These are phyloP conservation scores for Ctenicera cuprea DNA, from an alignment of 2,888 invertebrate species.

Conservation along the genomic window DNA sequence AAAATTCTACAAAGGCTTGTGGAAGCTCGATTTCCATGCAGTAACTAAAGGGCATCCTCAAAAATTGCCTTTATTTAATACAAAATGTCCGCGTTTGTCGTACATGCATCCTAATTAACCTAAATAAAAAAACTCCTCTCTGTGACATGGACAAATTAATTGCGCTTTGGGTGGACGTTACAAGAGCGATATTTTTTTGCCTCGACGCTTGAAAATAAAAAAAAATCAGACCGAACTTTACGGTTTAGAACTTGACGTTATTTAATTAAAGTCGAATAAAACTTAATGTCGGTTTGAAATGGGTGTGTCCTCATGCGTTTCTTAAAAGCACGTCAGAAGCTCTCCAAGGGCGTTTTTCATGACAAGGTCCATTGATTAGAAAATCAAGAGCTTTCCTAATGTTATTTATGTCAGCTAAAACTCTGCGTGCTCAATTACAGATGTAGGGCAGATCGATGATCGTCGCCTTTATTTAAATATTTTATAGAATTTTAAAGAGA, in stretches of 20 bases:
- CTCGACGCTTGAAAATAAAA: too few relatives aligned
- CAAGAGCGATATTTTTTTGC: not conserved
- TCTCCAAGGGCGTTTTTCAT: conserved; percentile 3
- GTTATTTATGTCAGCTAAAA: conserved; percentile 18
- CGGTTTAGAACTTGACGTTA: not conserved
- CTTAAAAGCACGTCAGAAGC: conserved; percentile 13
- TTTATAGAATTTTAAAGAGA: not conserved
- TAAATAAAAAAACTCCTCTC: conserved; percentile 1
- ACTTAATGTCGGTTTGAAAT: conserved; percentile 8
- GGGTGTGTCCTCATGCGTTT: not conserved
- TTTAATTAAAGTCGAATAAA: conserved; percentile 1
- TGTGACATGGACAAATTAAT: conserved; percentile 15
- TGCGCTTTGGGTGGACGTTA: conserved; percentile 13
- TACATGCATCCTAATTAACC: conserved; percentile 18
- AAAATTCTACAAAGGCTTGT: conserved; percentile 50
- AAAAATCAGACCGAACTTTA: too few relatives aligned
- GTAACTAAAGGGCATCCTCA: not conserved
- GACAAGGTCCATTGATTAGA: conserved; percentile 14
- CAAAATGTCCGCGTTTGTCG: conserved; percentile 11
- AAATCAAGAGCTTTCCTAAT: conserved; percentile 12
- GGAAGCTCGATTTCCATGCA: conserved; percentile 22
- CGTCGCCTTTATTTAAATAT: conserved; percentile 8
- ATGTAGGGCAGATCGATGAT: not conserved
- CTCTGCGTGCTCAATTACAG: not conserved
- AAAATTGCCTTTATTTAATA: conserved; percentile 18